Evolutionary conservation across 2,888 invertebrate genomes (phyloP).

Genomic region (Morpho helenor): DNA sequence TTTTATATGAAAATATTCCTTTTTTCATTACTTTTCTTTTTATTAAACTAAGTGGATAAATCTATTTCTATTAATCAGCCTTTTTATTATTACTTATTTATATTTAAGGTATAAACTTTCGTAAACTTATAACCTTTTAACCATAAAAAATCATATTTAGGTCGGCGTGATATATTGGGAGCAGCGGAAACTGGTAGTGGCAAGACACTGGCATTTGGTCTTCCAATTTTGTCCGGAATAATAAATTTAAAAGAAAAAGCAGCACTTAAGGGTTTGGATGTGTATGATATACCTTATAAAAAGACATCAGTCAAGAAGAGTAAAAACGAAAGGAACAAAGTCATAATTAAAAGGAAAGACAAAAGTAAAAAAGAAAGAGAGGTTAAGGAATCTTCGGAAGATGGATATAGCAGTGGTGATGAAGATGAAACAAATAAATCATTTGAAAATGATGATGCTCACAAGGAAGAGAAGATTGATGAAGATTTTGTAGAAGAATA

Average conservation of each 20-base stretch:
- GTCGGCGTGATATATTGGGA: constrained; percentile 94
- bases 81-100: too few species aligned
- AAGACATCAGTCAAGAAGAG: constrained; percentile 47
- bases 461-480: constrained; percentile 27
- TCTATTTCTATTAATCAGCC: too few species aligned
- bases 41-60: too few species aligned
- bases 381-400: constrained; percentile 59
- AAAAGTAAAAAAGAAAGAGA: constrained; percentile 33
- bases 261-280: constrained; percentile 50
- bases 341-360: constrained; percentile 27
- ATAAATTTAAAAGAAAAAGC: constrained; percentile 81
- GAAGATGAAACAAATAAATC: constrained; percentile 31
- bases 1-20: too few species aligned
- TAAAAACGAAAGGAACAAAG: constrained; percentile 24
- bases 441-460: constrained; percentile 15
- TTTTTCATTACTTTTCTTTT: too few species aligned
- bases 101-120: too few species aligned
- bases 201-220: constrained; percentile 98
- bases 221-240: constrained; percentile 94
- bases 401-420: constrained; percentile 58
- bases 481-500: constrained; percentile 58
- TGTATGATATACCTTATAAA: constrained; percentile 63
- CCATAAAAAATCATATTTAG: constrained; percentile 41
- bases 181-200: constrained; percentile 99
- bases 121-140: too few species aligned